Percentiles rank a stretch among this genome's conserved stretches.
Conservation (phyloP, 92 coral and sea anemone genomes). For the Hydrozoanthus gracilis region DNA sequence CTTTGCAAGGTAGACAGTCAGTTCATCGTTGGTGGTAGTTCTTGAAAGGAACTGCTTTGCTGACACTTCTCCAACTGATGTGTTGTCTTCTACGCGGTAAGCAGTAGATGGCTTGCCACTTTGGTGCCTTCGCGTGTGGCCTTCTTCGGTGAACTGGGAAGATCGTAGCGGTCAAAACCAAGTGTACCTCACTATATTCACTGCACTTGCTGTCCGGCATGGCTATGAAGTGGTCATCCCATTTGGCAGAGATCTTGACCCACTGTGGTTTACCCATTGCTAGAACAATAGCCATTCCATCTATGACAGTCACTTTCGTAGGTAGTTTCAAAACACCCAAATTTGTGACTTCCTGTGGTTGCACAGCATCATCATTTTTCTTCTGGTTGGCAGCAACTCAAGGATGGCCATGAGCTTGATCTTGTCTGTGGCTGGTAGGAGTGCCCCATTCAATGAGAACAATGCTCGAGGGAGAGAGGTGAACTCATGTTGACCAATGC, state of each 20-base stretch:
- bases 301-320: conserved; percentile 50
- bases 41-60: not conserved
- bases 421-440: conserved; percentile 60
- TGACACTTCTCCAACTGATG: not conserved
- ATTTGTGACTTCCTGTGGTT: conserved; percentile 15
- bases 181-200: not conserved
- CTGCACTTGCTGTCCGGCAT: not conserved
- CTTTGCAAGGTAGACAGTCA: not conserved
- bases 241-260: conserved; percentile 23
- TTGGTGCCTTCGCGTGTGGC: not conserved
- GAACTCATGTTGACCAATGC: conserved; percentile 40
- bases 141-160: not conserved
- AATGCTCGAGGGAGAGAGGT: not conserved
- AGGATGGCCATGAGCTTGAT: conserved; percentile 56
- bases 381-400: conserved; percentile 47
- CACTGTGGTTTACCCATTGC: conserved; percentile 71
- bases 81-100: not conserved
- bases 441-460: conserved; percentile 52
- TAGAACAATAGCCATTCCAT: conserved; percentile 70
- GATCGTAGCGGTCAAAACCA: not conserved
- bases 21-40: not conserved
- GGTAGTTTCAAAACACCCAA: conserved; percentile 2
- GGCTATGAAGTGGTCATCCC: not conserved
- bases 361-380: not conserved
- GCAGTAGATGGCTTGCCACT: not conserved